These are phyloP conservation scores for Heteromyza rotundicornis DNA, from an alignment of 2,888 invertebrate species.

Conservation along the genomic window DNA sequence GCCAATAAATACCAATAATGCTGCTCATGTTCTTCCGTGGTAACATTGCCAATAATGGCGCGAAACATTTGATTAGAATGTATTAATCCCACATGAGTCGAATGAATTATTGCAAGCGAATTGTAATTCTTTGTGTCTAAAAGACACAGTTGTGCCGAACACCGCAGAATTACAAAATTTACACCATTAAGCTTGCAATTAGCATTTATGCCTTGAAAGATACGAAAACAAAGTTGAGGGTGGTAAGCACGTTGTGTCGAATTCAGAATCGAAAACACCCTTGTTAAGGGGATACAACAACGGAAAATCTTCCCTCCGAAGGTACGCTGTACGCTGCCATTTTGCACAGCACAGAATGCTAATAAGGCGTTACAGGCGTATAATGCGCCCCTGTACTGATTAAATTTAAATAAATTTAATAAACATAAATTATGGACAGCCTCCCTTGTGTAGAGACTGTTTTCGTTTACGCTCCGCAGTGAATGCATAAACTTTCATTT, in stretches of 20 bases:
- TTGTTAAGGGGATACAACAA: not conserved
- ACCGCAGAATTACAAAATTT: not conserved
- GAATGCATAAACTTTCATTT: constrained; percentile 22
- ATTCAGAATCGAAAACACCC: not conserved
- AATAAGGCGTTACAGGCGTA: constrained; percentile 7
- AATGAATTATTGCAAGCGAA: not conserved
- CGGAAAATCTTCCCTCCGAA: not conserved
- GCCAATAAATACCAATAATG: not conserved
- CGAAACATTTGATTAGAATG: constrained; percentile 53
- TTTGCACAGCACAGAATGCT: not conserved
- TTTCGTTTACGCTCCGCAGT: not conserved
- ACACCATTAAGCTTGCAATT: not conserved
- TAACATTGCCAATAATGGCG: constrained; percentile 50
- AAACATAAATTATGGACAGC: constrained; percentile 60
- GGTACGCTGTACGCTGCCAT: not conserved
- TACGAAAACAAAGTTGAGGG: too few species aligned
- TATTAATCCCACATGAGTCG: constrained; percentile 41
- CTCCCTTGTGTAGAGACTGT: not conserved
- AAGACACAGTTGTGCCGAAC: too few species aligned
- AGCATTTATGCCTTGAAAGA: not conserved
- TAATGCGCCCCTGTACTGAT: constrained; percentile 47
- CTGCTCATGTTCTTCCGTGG: not conserved
- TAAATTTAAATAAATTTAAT: constrained; percentile 63
- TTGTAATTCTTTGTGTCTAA: not conserved
- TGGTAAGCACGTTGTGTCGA: not conserved